Evolutionary conservation across 2,113 vertebrate species (phyloP).

Genomic region (Upupa epops): DNA sequence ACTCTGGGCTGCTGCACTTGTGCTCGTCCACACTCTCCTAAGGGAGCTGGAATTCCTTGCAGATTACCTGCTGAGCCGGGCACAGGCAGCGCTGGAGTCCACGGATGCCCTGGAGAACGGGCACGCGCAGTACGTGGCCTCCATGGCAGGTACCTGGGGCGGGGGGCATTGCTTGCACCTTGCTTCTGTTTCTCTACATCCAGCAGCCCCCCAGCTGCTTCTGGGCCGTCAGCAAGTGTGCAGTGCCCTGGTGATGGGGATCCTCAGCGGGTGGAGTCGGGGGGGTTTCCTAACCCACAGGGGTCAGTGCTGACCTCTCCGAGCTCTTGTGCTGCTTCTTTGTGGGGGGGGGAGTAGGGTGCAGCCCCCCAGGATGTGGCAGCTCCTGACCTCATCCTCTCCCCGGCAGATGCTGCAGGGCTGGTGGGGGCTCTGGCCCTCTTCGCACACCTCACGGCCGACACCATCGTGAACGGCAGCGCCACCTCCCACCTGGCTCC

Average conservation of each 20-base stretch:
- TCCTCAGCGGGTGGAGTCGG: accelerated
- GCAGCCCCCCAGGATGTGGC: background rate
- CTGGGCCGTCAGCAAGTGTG: accelerated
- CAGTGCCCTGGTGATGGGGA: background rate
- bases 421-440: constrained; percentile 88
- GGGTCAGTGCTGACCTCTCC: background rate
- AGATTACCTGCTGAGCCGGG: constrained; percentile 93
- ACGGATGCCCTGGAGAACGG: constrained; percentile 82
- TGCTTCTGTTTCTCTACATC: background rate
- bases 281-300: background rate
- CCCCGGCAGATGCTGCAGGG: constrained; percentile 77
- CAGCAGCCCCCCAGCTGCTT: background rate
- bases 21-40: background rate
- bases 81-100: constrained; percentile 83
- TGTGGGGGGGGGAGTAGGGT: accelerated
- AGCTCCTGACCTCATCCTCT: background rate
- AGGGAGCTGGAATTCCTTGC: background rate
- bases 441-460: constrained; percentile 87
- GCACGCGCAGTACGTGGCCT: constrained; percentile 82
- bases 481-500: constrained; percentile 93
- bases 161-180: background rate
- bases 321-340: background rate
- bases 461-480: constrained; percentile 88
- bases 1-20: accelerated
- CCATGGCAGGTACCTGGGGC: constrained; percentile 80